A percentile compares a stretch with the other conserved stretches of the same genome.
Evolutionary conservation across 2,888 invertebrate genomes (phyloP).

Genomic region (Hyles lineata): DNA sequence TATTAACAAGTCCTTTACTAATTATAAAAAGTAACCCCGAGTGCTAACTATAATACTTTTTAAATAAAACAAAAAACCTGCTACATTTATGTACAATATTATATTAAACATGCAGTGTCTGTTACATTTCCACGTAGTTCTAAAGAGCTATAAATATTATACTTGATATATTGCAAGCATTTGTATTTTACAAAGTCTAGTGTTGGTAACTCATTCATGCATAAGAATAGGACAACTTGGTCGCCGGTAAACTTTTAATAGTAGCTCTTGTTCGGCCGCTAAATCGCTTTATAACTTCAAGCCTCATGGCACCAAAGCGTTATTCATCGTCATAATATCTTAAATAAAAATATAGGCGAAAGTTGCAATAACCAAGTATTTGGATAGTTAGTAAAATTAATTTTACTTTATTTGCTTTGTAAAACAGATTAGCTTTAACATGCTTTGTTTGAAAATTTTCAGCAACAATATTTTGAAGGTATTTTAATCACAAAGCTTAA

Average conservation of each 20-base stretch:
- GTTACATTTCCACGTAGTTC: conserved; percentile 4
- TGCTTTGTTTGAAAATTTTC: too few relatives aligned
- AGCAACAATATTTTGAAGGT: too few relatives aligned
- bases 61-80: too few relatives aligned
- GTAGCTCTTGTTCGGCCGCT: conserved; percentile 51
- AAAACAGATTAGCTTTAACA: too few relatives aligned
- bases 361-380: neutral
- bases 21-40: too few relatives aligned
- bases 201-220: conserved; percentile 56
- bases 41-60: too few relatives aligned
- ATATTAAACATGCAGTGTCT: neutral
- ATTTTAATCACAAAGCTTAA: too few relatives aligned
- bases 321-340: conserved; percentile 31
- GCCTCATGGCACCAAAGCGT: conserved; percentile 5
- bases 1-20: too few relatives aligned
- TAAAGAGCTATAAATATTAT: neutral
- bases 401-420: neutral
- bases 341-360: conserved; percentile 38
- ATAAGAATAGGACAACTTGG: conserved; percentile 57
- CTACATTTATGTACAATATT: neutral
- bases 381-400: neutral
- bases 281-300: conserved; percentile 52
- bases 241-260: conserved; percentile 57
- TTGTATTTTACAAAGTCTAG: conserved; percentile 24
- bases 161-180: neutral